phyloP scores from a whole-genome alignment of 2,888 invertebrate genomes.

The Venustoraphidia nigricollis region DNA sequence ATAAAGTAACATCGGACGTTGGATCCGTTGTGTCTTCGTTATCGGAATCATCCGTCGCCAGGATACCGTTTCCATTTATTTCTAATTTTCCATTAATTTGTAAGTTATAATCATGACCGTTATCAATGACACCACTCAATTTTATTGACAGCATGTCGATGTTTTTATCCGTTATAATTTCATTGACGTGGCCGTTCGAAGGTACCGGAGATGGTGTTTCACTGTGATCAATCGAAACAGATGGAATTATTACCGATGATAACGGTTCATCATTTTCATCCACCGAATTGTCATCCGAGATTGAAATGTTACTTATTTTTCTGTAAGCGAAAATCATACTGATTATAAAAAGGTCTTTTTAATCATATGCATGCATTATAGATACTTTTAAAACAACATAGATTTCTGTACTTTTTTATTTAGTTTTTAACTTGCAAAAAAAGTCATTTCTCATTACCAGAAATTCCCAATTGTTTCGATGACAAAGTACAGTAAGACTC shows the following conservation, averaged over 20 bases:
- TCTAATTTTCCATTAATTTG: conserved; percentile 9
- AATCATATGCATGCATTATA: neutral
- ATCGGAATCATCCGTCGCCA: conserved; percentile 15
- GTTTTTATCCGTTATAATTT: neutral
- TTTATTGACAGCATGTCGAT: neutral
- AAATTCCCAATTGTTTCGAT: too few species aligned
- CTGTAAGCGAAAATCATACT: conserved; percentile 10
- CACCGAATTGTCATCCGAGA: conserved; percentile 10
- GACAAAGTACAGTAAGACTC: too few species aligned
- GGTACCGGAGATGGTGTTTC: neutral
- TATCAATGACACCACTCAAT: conserved; percentile 7
- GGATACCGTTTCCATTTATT: conserved; percentile 14
- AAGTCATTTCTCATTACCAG: too few species aligned
- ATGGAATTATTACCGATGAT: too few species aligned
- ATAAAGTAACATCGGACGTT: conserved; percentile 19
- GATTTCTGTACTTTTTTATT: too few species aligned
- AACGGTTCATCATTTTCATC: too few species aligned
- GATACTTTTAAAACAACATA: neutral
- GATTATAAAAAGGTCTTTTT: neutral
- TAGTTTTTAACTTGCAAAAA: too few species aligned
- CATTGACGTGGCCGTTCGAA: neutral
- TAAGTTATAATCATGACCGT: conserved; percentile 8
- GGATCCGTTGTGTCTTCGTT: conserved; percentile 18
- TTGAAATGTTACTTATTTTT: conserved; percentile 13
- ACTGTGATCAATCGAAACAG: neutral